These are phyloP conservation scores for Amazona vittata DNA, from an alignment of 2,113 vertebrate species.

Conservation along the genomic window DNA sequence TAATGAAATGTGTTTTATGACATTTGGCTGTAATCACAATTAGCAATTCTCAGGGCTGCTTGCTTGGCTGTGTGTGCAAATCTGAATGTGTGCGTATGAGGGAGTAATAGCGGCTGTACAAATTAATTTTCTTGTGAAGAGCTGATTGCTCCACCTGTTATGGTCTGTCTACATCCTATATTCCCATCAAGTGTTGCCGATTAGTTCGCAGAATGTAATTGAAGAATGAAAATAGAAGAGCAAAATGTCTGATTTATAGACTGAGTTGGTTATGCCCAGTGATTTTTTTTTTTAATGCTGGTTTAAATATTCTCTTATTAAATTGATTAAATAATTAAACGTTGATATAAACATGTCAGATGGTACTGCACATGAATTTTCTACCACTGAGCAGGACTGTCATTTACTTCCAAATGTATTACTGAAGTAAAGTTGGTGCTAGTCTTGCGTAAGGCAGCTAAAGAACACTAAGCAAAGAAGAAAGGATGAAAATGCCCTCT, in stretches of 20 bases:
- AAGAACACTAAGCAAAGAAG: background rate
- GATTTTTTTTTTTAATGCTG: conserved; percentile 63
- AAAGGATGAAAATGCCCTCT: background rate
- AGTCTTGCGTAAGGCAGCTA: background rate
- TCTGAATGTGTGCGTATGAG: conserved; percentile 21
- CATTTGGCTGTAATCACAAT: conserved; percentile 73
- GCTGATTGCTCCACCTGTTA: conserved; percentile 69
- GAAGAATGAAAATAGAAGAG: conserved; percentile 68
- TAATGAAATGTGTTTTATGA: conserved; percentile 54
- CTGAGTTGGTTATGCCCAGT: conserved; percentile 62
- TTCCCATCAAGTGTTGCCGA: conserved; percentile 68
- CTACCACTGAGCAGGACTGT: conserved; percentile 20
- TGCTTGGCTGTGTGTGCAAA: conserved; percentile 56
- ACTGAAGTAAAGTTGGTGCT: background rate
- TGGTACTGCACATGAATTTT: conserved; percentile 72
- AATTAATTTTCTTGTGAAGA: conserved; percentile 76
- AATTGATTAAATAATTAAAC: conserved; percentile 80
- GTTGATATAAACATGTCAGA: conserved; percentile 69
- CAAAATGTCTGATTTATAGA: conserved; percentile 69
- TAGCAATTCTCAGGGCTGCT: conserved; percentile 60
- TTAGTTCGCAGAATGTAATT: conserved; percentile 71
- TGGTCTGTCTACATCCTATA: conserved; percentile 61
- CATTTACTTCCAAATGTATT: background rate
- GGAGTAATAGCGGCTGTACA: conserved; percentile 20
- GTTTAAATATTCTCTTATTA: conserved; percentile 74